Base-by-base conservation (phyloP, 2,888 invertebrate genomes). In the Andrena camellia region DNA sequence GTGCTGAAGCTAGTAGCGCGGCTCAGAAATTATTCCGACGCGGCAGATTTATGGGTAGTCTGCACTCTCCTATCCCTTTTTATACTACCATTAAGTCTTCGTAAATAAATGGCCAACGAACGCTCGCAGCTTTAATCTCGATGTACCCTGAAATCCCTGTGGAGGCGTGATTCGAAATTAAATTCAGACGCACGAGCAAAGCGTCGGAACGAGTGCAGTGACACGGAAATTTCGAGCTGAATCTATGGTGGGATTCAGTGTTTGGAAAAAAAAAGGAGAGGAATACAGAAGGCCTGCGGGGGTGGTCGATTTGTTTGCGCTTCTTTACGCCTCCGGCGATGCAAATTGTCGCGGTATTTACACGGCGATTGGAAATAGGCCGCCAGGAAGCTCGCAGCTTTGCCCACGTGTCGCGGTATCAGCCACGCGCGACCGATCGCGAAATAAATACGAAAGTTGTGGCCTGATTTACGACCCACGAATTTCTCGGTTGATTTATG, bases 371-470 rank as follows among this genome's bases (percentile, higher is more conserved):
- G 62, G 62, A 78, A 85, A 83, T 75, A 64, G 70, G 42, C 48
- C 50, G 74, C 54, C 76, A 59, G 78, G 54, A 68, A 72, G 76
- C 54, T 10, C 42, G 23, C n/a, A 50, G 29, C 29, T 54, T 60
- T 62, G 35, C 66, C 67, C 75, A 78, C 57, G 80, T 69, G 79
- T 79, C 72, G 60, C 78, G 73, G 81, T 81, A 70, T 52, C 66
- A 10, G 23, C 26, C 72, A 68, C 78, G 73, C 80, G 81, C 77
- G 73, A 75, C 67, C 78, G 84, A 79, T 81, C 70, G 76, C 52
- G 77, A 78, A 84, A 86, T 88, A 86, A 84, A 88, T 81, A 84
- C 78, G 77, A 82, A 88, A 87, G 86, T 86, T 83, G 77, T 74
- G 69, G 72, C 60, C 73, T 84, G 88, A 88, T 88, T 88, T 88